These are phyloP conservation scores for Cynopterus brachyotis DNA, from an alignment of 2,113 vertebrate genomes.

Conservation along the genomic window DNA sequence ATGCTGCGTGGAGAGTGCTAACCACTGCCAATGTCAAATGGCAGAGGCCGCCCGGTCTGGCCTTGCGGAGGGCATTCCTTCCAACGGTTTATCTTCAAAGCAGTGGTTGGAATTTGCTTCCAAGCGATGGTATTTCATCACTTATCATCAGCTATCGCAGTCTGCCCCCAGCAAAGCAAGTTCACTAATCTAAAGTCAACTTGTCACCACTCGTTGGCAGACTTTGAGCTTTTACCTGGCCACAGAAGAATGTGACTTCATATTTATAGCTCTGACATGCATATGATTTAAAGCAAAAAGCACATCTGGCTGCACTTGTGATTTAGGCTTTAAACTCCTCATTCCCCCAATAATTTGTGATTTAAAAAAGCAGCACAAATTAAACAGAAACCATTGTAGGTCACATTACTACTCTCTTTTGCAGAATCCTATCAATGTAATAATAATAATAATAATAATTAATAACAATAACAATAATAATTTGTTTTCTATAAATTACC, in stretches of 20 bases:
- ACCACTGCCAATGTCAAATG: not conserved
- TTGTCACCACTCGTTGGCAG: not conserved
- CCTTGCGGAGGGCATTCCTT: not conserved
- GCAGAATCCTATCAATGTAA: not conserved
- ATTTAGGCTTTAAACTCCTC: slow-evolving; percentile 9
- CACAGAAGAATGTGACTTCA: slow-evolving; percentile 33
- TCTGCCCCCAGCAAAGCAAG: not conserved
- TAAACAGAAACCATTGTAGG: not conserved
- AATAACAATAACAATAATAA: not conserved
- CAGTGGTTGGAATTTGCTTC: not conserved
- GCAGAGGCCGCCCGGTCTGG: not conserved
- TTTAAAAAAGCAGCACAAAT: slow-evolving; percentile 27
- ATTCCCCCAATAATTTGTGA: not conserved
- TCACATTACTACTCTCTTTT: not conserved
- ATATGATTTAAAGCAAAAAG: slow-evolving; percentile 29
- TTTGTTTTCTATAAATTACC: slow-evolving; percentile 19
- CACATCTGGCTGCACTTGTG: not conserved
- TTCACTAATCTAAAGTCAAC: not conserved
- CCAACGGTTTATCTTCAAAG: slow-evolving; percentile 36
- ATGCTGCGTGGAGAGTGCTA: not conserved
- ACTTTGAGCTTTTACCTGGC: slow-evolving; percentile 6
- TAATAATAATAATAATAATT: not conserved
- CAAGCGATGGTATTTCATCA: not conserved
- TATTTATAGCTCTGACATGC: slow-evolving; percentile 22
- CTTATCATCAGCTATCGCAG: not conserved